Evolutionary conservation across 1,140 invertebrate species (phyloP).

Genomic region (Macrocentrus cingulum): DNA sequence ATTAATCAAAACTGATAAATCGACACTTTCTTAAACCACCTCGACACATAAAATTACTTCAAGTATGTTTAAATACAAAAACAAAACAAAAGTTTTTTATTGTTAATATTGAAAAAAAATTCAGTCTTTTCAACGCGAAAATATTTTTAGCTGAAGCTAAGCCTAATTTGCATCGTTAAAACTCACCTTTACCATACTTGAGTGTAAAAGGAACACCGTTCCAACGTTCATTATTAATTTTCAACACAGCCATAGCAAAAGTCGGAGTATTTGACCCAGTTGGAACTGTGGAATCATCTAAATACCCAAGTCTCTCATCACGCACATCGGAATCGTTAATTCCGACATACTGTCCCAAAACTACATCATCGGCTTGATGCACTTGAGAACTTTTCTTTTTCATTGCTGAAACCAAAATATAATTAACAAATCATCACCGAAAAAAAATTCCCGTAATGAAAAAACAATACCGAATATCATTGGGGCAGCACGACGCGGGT

Average conservation of each 20-base stretch:
- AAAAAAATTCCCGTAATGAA: constrained; percentile 10
- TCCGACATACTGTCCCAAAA: constrained; percentile 97
- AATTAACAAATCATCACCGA: background rate
- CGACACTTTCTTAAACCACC: no score
- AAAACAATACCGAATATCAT: constrained; percentile 89
- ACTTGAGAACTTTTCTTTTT: constrained; percentile 90
- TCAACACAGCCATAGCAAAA: constrained; percentile 84
- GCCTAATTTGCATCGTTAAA: no score
- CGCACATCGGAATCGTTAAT: constrained; percentile 79
- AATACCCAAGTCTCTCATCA: constrained; percentile 81
- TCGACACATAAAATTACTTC: no score
- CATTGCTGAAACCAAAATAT: constrained; percentile 38
- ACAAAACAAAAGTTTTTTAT: no score
- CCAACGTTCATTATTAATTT: constrained; percentile 98
- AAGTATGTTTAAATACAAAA: no score
- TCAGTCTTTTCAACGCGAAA: no score
- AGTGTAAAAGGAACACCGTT: constrained; percentile 98
- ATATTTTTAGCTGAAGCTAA: no score
- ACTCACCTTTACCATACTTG: constrained; percentile 89
- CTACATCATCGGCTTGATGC: constrained; percentile 82
- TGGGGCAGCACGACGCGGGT: constrained; percentile 88
- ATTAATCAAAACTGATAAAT: no score
- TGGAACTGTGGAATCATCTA: constrained; percentile 95
- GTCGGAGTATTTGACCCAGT: constrained; percentile 90
- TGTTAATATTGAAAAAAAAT: no score